Conservation (phyloP, 2,113 vertebrate genomes). For the Callorhinus ursinus region DNA sequence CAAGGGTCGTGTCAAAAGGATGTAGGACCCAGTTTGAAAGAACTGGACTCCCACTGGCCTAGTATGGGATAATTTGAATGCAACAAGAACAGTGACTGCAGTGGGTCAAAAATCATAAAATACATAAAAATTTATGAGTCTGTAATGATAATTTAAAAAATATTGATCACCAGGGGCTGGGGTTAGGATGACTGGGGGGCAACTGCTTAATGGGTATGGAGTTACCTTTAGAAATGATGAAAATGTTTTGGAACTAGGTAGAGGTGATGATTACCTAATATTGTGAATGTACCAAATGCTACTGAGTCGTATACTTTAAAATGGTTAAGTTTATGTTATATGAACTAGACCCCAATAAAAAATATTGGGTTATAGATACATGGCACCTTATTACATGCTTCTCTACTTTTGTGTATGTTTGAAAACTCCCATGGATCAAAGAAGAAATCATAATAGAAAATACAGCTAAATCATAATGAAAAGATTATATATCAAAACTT, state of each 20-base stretch:
- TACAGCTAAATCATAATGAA: background rate
- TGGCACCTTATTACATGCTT: background rate
- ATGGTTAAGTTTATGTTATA: background rate
- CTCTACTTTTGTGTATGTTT: background rate
- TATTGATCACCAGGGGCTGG: background rate
- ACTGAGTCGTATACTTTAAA: background rate
- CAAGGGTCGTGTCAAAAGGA: background rate
- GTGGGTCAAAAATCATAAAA: conserved; percentile 15
- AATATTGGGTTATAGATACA: background rate
- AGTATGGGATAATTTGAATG: background rate
- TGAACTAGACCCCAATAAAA: background rate
- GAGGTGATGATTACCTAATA: background rate
- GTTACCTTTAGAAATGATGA: background rate
- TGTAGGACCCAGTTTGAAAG: background rate
- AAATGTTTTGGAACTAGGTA: background rate
- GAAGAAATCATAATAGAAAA: background rate
- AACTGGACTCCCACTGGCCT: background rate
- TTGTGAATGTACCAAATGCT: background rate
- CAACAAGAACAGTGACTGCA: background rate
- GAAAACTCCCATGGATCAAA: background rate
- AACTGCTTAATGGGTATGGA: background rate
- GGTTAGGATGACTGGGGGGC: background rate
- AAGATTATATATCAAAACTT: background rate
- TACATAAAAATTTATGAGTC: background rate
- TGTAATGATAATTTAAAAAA: background rate